These are phyloP conservation scores for Aldrovandia affinis DNA, from an alignment of 2,797 vertebrate genomes.

Conservation along the genomic window DNA sequence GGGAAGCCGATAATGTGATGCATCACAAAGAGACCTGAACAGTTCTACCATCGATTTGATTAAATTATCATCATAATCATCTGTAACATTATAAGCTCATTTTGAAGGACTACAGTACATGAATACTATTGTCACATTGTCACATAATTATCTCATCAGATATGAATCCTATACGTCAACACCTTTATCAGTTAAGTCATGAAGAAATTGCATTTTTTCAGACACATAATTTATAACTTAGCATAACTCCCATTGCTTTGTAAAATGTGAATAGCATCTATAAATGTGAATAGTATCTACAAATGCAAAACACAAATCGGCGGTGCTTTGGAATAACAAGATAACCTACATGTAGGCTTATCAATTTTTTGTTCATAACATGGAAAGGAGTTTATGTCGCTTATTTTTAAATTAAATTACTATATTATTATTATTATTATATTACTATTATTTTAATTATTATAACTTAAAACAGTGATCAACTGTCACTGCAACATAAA, in stretches of 20 bases:
- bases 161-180: neutral
- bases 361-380: too few relatives aligned
- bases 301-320: neutral
- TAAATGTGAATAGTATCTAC: neutral
- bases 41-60: neutral
- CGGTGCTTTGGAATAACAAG: neutral
- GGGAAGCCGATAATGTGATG: slow-evolving; percentile 3
- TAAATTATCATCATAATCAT: neutral
- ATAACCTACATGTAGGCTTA: neutral
- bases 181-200: neutral
- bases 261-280: neutral
- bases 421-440: too few relatives aligned
- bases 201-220: neutral
- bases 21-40: neutral
- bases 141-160: neutral
- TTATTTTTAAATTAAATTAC: too few relatives aligned
- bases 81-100: neutral
- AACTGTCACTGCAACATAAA: too few relatives aligned
- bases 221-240: neutral
- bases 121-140: neutral
- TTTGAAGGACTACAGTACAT: neutral
- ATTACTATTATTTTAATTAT: too few relatives aligned
- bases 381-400: too few relatives aligned
- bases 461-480: too few relatives aligned
- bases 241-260: too few relatives aligned